Evolutionary conservation across 2,797 vertebrate genomes (phyloP).

Genomic region (Rhinella marina): DNA sequence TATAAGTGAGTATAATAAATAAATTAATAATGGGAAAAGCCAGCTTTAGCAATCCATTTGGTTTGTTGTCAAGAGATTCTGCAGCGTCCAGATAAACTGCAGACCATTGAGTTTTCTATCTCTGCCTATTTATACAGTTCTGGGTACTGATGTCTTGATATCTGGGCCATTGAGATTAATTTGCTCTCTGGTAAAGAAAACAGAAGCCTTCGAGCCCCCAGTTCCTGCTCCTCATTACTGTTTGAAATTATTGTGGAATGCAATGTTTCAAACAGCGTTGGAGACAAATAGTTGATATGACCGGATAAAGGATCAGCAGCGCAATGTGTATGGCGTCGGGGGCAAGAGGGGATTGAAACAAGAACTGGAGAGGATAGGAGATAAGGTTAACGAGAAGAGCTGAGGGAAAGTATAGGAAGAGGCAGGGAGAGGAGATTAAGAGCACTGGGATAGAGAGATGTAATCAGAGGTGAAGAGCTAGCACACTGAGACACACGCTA

Average conservation of each 20-base stretch:
- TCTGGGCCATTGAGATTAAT: constrained; percentile 45
- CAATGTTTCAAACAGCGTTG: background rate
- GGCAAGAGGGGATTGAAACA: constrained; percentile 35
- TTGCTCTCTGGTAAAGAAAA: constrained; percentile 28
- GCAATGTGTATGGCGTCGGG: constrained; percentile 25
- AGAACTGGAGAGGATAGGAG: constrained; percentile 47
- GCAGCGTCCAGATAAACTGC: background rate
- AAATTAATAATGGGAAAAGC: background rate
- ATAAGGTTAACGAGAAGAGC: constrained; percentile 54
- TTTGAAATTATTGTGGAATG: constrained; percentile 28
- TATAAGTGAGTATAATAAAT: too few species aligned
- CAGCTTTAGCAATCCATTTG: background rate
- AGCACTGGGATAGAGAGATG: constrained; percentile 49
- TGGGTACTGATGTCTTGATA: constrained; percentile 44
- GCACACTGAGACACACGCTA: constrained; percentile 18
- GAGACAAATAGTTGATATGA: constrained; percentile 21
- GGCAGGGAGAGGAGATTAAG: constrained; percentile 50
- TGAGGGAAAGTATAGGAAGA: constrained; percentile 60
- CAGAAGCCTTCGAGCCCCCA: constrained; percentile 1
- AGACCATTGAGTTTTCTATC: constrained; percentile 24
- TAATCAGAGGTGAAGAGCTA: constrained; percentile 45
- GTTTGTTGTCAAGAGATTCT: constrained; percentile 1
- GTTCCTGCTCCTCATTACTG: constrained; percentile 17
- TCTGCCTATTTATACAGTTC: constrained; percentile 32
- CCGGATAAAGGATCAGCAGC: constrained; percentile 1